These are phyloP conservation scores for Perizoma flavofasciatum DNA, from an alignment of 2,888 invertebrate species.

Conservation along the genomic window DNA sequence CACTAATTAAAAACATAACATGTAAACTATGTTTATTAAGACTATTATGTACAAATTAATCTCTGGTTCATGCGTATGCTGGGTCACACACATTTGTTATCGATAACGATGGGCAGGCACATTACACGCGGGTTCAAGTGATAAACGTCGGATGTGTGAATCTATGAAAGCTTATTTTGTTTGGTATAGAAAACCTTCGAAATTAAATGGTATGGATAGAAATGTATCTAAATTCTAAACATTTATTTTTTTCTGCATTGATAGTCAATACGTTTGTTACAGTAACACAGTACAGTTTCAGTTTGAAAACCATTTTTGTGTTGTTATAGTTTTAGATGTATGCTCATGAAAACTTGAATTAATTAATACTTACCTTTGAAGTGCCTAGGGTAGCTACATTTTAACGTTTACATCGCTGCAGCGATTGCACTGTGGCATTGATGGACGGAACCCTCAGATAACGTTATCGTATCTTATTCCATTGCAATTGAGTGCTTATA, in stretches of 20 bases:
- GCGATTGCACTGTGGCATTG: constrained; percentile 4
- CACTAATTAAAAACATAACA: not conserved
- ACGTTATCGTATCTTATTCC: constrained; percentile 21
- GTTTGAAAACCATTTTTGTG: no score
- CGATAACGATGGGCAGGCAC: constrained; percentile 4
- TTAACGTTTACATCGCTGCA: constrained; percentile 4
- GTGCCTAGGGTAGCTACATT: no score
- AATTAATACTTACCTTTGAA: no score
- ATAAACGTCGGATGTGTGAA: not conserved
- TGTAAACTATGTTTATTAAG: constrained; percentile 3
- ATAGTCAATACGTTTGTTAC: no score
- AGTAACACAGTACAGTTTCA: no score
- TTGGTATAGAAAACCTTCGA: no score
- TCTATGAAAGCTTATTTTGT: no score
- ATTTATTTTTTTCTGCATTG: no score
- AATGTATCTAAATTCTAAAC: no score
- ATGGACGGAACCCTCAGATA: constrained; percentile 21
- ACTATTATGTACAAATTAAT: constrained; percentile 17
- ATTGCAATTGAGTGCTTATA: constrained; percentile 10
- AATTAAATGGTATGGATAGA: no score
- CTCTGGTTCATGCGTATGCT: constrained; percentile 6
- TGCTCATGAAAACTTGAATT: no score
- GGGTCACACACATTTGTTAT: constrained; percentile 21
- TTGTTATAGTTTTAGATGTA: no score
- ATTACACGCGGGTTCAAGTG: constrained; percentile 1